Conservation (phyloP, 2,113 vertebrate genomes). For the Turdus rufiventris region DNA sequence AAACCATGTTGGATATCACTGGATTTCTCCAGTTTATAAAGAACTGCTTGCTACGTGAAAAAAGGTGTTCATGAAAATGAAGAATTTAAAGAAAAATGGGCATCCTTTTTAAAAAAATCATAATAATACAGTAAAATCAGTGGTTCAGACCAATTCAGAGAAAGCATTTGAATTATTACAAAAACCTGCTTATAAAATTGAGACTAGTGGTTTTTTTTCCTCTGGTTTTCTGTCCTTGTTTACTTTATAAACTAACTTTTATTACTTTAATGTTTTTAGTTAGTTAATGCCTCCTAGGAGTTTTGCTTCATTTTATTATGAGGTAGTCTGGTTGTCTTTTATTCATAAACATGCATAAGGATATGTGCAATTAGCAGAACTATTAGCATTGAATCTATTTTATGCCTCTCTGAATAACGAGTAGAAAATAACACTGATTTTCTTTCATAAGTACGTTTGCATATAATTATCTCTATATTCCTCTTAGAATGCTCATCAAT, state of each 20-base stretch:
- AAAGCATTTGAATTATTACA: background rate
- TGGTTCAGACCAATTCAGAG: background rate
- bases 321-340: background rate
- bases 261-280: background rate
- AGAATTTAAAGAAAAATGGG: background rate
- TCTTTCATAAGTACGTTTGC: conserved; percentile 1
- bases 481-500: background rate
- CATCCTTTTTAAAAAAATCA: background rate
- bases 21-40: background rate
- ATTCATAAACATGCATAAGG: conserved; percentile 9
- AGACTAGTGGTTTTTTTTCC: background rate
- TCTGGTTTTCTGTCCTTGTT: background rate
- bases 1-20: background rate
- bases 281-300: background rate
- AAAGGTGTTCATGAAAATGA: background rate
- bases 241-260: background rate
- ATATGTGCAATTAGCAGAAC: conserved; percentile 31
- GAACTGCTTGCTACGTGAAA: background rate
- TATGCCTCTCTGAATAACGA: conserved; percentile 2
- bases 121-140: background rate
- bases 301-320: background rate
- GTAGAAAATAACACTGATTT: conserved; percentile 39
- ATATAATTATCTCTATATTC: conserved; percentile 29
- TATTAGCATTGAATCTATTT: conserved; percentile 38
- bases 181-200: background rate